Evolutionary conservation across 2,888 invertebrate genomes (phyloP), one percentile per base, ranked within the genome.

Genomic region (Ichneumoninae sp.): DNA sequence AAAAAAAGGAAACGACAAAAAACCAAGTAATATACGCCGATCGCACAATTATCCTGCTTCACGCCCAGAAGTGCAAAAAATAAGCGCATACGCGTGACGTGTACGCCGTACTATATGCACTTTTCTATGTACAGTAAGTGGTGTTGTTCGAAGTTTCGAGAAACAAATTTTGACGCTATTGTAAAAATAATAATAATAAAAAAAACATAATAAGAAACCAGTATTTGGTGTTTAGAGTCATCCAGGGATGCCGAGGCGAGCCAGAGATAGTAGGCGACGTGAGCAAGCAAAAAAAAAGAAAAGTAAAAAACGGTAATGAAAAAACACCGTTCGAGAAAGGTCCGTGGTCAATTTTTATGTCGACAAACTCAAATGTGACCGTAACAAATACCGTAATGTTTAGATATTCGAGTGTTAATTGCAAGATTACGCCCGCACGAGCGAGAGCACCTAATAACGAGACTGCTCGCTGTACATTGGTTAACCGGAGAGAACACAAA

Each of bases 11-110:
- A 52, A 57, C 40, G 77, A 80, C 10, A 77, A 79, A 80, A 71
- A 79, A 71, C 60, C 57, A 60, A 68, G 76, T 73, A 77, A 81
- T 84, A 81, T 77, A 81, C 81, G 84, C 84, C 74, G 74, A 84
- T 84, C 84, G 84, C 84, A 84, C 84, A 84, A 84, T 63, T 84
- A 81, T 81, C 84, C 81, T 84, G 84, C 84, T 84, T 84, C 70
- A 81, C 81, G 81, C 84, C 77, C 84, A 84, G 52, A 81, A 78
- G 81, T 84, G 77, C 83, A 47, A 47, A 36, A 40, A 66, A 81
- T 60, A 68, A 73, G 40, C 66, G 75, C 75, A 75, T 83, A 76
- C 75, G 26, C 70, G 57, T 44, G 74, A 54, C 80, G 83, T 75
- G 65, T 78, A 71, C 54, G 71, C 57, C 57, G 54, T 83, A 71